Percentiles rank a stretch among this genome's conserved stretches.
Evolutionary conservation across 2,113 vertebrate genomes (phyloP).

Genomic region (Upupa epops): DNA sequence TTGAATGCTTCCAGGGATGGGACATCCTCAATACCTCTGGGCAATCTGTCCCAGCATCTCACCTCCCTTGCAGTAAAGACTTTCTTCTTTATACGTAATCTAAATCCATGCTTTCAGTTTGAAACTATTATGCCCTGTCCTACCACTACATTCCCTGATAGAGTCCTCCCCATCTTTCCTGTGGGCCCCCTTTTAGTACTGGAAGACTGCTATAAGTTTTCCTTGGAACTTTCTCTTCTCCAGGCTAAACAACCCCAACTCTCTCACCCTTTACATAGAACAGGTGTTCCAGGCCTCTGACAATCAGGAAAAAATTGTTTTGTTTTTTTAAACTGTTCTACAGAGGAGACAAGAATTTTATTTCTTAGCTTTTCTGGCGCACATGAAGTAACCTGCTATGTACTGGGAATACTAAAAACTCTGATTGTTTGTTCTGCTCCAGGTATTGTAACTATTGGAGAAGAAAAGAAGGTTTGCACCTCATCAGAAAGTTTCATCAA

Average conservation of each 20-base stretch:
- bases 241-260: background rate
- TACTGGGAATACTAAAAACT: background rate
- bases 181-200: rapidly evolving
- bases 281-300: background rate
- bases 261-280: background rate
- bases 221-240: background rate
- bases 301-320: background rate
- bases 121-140: rapidly evolving
- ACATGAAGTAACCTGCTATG: background rate
- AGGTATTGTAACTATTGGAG: slow-evolving; percentile 92
- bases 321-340: background rate
- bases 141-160: rapidly evolving
- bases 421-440: slow-evolving; percentile 29
- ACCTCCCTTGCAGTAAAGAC: background rate
- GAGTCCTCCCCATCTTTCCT: background rate
- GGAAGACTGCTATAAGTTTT: background rate
- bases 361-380: background rate
- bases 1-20: background rate
- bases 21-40: too few species aligned
- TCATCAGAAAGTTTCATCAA: slow-evolving; percentile 91
- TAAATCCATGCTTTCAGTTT: background rate
- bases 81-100: background rate
- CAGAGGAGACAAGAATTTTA: background rate
- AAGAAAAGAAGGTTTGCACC: slow-evolving; percentile 91
- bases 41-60: background rate